Base-by-base conservation (phyloP, 2,888 invertebrate genomes). In the Scrobipalpa atriplicella region DNA sequence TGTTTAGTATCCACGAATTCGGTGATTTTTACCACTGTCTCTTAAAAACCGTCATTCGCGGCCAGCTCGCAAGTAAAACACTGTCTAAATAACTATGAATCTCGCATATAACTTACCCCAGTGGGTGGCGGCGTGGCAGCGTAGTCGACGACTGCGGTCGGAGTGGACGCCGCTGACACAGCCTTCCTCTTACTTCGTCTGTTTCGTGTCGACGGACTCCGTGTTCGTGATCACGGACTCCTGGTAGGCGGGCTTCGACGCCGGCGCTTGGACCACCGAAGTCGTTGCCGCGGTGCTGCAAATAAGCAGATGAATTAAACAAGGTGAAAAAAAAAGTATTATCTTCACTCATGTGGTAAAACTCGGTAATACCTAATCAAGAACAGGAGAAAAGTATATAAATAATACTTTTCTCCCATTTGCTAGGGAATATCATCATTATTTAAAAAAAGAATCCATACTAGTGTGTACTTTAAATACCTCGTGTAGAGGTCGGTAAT, bases 141-240 rank as follows among this genome's bases (percentile, higher is more conserved):
- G 69, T 84, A 88, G 29, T 89, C 88, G 0, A 83, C 77, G 0
- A 81, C 76, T 0, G 80, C 71, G 36, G 73, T 76, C 52, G 75
- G 84, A 67, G 78, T 84, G 79, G 73, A 89, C 6, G 91, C 89
- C 38, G 90, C 93, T 0, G 90, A 84, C 9, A 93, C 85, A 0
- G 94, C 94, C 68, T 92, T 93, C 66, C 92, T 76, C 67, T 93
- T 93, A n/a, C 80, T 92, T 93, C 0, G 91, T 92, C 70, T 90
- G 92, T 64, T 90, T 93, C 0, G 84, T 84, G 67, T 91, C 93
- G 61, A 85, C 76, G 0, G 81, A 72, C 1, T 95, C 95, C 1
- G 93, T 92, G 78, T 94, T 94, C 0, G 94, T 94, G 61, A 94
- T 94, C 69, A 94, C 93, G 0, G 94, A 93, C 80, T 95, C 95